phyloP scores from a whole-genome alignment of 2,888 invertebrate genomes.

The Carterocephalus palaemon region DNA sequence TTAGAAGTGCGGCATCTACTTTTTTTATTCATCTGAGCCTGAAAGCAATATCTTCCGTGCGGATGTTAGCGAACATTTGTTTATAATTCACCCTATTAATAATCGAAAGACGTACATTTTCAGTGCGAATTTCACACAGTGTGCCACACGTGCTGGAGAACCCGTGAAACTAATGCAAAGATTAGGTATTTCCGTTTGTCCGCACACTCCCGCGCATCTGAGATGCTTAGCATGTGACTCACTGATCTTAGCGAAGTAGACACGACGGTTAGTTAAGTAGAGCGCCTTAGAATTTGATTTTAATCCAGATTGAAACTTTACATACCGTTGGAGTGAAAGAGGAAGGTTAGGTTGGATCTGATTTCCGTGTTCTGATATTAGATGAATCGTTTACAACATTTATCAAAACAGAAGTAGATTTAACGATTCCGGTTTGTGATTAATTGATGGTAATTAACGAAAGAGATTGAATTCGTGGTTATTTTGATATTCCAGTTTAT shows the following conservation, averaged over 20 bases:
- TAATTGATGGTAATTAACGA: slow-evolving; percentile 1
- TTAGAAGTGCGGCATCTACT: too few relatives aligned
- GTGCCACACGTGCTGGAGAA: slow-evolving; percentile 54
- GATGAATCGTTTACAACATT: slow-evolving; percentile 3
- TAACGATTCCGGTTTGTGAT: slow-evolving; percentile 5
- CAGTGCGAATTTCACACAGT: slow-evolving; percentile 18
- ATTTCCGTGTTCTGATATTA: slow-evolving; percentile 23
- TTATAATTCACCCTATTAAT: slow-evolving; percentile 18
- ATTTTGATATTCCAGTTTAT: too few relatives aligned
- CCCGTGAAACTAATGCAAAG: slow-evolving; percentile 65
- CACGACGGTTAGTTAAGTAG: slow-evolving; percentile 24
- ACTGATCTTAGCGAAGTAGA: slow-evolving; percentile 28
- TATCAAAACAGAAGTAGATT: slow-evolving; percentile 8
- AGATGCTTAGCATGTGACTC: slow-evolving; percentile 45
- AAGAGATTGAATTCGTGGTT: neutral
- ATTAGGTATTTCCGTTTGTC: slow-evolving; percentile 72
- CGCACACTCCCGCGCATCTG: slow-evolving; percentile 45
- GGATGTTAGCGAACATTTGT: slow-evolving; percentile 21
- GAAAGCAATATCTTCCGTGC: neutral
- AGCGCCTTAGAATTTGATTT: slow-evolving; percentile 20
- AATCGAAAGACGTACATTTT: slow-evolving; percentile 17
- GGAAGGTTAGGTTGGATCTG: slow-evolving; percentile 13
- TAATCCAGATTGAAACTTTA: slow-evolving; percentile 23
- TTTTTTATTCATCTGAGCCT: too few relatives aligned
- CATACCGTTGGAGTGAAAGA: slow-evolving; percentile 12